These are phyloP conservation scores for Omphaloscelis lunosa DNA, from an alignment of 2,888 invertebrate genomes.

Conservation along the genomic window DNA sequence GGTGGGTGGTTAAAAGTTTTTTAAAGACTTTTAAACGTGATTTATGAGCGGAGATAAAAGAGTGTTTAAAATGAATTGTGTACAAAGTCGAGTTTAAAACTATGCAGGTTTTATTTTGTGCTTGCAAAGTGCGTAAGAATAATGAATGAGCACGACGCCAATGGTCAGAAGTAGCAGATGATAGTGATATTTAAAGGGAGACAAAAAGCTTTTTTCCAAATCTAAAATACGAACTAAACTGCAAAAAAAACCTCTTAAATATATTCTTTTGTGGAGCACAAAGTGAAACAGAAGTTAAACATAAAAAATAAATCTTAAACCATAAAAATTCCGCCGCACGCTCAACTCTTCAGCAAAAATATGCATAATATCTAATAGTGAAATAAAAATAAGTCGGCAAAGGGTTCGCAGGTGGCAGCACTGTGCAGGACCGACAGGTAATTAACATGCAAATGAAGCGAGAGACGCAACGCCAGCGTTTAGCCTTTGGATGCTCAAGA, in stretches of 20 bases:
- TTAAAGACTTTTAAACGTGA: conserved; percentile 13
- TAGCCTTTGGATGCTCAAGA: conserved; percentile 64
- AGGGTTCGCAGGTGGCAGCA: conserved; percentile 75
- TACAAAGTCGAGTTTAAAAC: not conserved
- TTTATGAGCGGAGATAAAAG: conserved; percentile 29
- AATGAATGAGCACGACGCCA: not conserved
- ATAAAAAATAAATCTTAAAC: conserved; percentile 8
- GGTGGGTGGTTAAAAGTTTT: conserved; percentile 37
- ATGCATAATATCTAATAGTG: conserved; percentile 74
- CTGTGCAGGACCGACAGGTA: conserved; percentile 79
- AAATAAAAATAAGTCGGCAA: conserved; percentile 70
- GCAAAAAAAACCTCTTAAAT: not conserved
- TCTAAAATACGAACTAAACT: not conserved
- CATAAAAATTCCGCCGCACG: conserved; percentile 9
- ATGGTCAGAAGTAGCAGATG: no score
- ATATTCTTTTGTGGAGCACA: not conserved
- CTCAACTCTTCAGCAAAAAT: conserved; percentile 64
- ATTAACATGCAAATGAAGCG: conserved; percentile 89
- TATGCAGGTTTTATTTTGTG: not conserved
- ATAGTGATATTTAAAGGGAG: not conserved
- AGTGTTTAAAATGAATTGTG: conserved; percentile 2
- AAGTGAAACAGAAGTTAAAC: conserved; percentile 1
- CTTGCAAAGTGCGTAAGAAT: not conserved
- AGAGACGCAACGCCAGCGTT: conserved; percentile 67
- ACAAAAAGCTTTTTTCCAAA: not conserved